These are phyloP conservation scores for Labeo calbasu DNA, from an alignment of 2,797 vertebrate species.

Conservation along the genomic window DNA sequence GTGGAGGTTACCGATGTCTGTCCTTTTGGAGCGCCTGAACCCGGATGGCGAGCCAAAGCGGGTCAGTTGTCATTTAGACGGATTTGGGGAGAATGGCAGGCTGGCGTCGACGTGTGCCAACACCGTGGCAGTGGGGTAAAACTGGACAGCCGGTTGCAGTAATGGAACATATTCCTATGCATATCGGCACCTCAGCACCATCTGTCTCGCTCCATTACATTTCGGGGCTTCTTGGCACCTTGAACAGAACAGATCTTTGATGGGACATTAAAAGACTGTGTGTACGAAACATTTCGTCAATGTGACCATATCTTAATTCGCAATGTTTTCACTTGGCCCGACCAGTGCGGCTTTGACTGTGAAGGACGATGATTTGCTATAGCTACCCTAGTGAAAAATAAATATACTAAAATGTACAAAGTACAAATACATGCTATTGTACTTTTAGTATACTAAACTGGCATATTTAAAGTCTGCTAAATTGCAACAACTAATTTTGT, in stretches of 20 bases:
- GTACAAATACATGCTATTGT: too few relatives aligned
- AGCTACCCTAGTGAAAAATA: too few relatives aligned
- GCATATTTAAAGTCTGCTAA: too few relatives aligned
- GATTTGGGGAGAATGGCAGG: constrained; percentile 49
- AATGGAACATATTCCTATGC: constrained; percentile 58
- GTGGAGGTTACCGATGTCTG: constrained; percentile 62
- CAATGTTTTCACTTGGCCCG: neutral
- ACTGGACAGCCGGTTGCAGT: constrained; percentile 49
- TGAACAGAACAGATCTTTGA: constrained; percentile 14
- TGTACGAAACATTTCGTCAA: neutral
- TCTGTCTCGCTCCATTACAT: constrained; percentile 56
- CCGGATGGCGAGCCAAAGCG: constrained; percentile 42
- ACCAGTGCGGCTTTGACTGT: neutral
- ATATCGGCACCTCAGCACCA: constrained; percentile 60
- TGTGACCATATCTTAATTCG: neutral
- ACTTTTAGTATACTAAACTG: too few relatives aligned
- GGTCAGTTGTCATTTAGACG: constrained; percentile 55
- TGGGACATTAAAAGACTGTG: neutral
- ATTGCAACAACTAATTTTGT: too few relatives aligned
- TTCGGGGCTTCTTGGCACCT: constrained; percentile 14
- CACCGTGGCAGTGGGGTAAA: constrained; percentile 11
- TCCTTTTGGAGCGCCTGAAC: constrained; percentile 54
- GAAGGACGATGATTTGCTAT: too few relatives aligned
- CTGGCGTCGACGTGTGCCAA: constrained; percentile 42
- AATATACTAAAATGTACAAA: too few relatives aligned